Conservation (phyloP, 2,888 invertebrate genomes). For the Luffia ferchaultella region DNA sequence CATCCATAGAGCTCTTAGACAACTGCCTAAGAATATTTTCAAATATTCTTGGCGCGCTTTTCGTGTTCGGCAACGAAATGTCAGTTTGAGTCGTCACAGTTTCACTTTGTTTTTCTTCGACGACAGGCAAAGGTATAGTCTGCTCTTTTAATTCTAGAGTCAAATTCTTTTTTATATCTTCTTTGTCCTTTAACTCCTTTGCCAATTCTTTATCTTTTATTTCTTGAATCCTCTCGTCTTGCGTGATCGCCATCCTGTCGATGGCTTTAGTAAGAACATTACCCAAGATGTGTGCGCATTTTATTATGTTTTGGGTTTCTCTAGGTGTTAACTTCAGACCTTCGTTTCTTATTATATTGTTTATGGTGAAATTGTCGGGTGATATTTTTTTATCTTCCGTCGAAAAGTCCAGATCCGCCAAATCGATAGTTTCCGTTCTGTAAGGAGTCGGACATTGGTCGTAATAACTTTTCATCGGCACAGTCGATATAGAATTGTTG, state of each 20-base stretch:
- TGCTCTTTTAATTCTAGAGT: slow-evolving; percentile 45
- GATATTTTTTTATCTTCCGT: neutral
- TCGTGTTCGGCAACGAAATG: slow-evolving; percentile 53
- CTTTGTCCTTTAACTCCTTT: slow-evolving; percentile 18
- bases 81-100: slow-evolving; percentile 52
- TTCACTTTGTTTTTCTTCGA: slow-evolving; percentile 32
- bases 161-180: slow-evolving; percentile 34
- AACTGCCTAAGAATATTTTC: slow-evolving; percentile 50
- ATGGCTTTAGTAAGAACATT: slow-evolving; percentile 43
- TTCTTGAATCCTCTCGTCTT: slow-evolving; percentile 13
- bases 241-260: slow-evolving; percentile 33
- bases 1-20: slow-evolving; percentile 45
- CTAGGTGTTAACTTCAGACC: slow-evolving; percentile 42
- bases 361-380: neutral
- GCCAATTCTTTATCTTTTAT: slow-evolving; percentile 20
- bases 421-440: slow-evolving; percentile 36
- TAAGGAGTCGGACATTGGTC: slow-evolving; percentile 56
- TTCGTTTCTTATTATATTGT: slow-evolving; percentile 25
- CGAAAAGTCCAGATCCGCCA: slow-evolving; percentile 31
- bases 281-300: slow-evolving; percentile 49
- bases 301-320: slow-evolving; percentile 49
- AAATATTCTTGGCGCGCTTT: slow-evolving; percentile 55
- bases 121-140: slow-evolving; percentile 28
- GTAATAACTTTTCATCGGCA: slow-evolving; percentile 37
- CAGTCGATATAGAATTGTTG: slow-evolving; percentile 35